Conservation (phyloP, 37 sponge, comb jelly and placozoan species). For the Ephydatia muelleri region DNA sequence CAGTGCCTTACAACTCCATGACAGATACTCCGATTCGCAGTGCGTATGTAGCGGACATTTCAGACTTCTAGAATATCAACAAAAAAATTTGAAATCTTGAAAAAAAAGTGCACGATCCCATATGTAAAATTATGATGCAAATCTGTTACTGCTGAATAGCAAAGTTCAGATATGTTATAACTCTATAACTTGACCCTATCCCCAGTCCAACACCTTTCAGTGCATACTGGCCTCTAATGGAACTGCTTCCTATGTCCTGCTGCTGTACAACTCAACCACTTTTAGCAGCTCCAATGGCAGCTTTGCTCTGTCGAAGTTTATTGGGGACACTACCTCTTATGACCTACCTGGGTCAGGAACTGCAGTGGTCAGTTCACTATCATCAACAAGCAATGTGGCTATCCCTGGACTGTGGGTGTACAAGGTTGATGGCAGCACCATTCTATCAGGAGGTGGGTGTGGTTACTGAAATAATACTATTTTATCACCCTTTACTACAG, state of each 20-base stretch:
- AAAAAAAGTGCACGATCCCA: too few species aligned
- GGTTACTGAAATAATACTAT: background rate
- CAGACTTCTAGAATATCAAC: too few species aligned
- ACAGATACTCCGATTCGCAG: too few species aligned
- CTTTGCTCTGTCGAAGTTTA: background rate
- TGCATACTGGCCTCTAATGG: slow-evolving; percentile 7
- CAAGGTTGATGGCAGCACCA: background rate
- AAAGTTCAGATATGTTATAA: too few species aligned
- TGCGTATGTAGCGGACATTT: too few species aligned
- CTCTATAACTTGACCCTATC: background rate
- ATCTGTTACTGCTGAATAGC: too few species aligned
- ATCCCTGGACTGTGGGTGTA: slow-evolving; percentile 10
- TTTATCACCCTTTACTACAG: background rate
- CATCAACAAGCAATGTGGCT: slow-evolving; percentile 2
- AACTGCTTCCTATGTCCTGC: background rate
- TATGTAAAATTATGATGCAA: too few species aligned
- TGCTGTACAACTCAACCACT: background rate
- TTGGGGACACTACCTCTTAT: background rate
- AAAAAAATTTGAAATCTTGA: too few species aligned
- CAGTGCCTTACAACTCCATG: too few species aligned
- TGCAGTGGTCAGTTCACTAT: background rate
- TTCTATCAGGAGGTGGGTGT: slow-evolving; percentile 2
- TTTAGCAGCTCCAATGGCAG: background rate
- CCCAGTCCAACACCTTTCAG: slow-evolving; percentile 6
- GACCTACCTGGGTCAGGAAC: slow-evolving; percentile 11